Evolutionary conservation across 2,113 vertebrate genomes (phyloP), one percentile per base, ranked within the genome.

Genomic region (Elephas maximus): DNA sequence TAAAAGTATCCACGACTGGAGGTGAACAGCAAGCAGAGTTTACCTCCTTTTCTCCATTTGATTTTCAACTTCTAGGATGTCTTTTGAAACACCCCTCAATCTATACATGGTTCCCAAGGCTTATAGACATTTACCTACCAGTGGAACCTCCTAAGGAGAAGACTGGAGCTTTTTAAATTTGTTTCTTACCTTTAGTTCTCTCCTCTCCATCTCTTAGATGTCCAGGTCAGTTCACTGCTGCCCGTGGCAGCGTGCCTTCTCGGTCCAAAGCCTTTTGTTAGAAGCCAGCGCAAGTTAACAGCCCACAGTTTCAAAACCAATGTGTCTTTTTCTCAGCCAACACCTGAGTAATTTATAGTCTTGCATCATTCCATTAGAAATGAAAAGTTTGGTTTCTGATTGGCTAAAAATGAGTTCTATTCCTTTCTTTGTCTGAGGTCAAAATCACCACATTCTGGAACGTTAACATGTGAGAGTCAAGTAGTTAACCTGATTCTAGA

Each of bases 161-260:
- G 45, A 81, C 4, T 41, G 24, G 26, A 51, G 63, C 8, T 33
- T 73, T 63, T 7, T 2, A 37, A 65, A 28, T 28, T 90, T 88
- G 37, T 82, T 60, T 67, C 90, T 74, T 97, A 98, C 98, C 98
- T 98, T 98, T 28, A 95, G 84, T 86, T 95, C 88, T 91, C 37
- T 96, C 60, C 83, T 98, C 60, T 87, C 51, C 97, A 98, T 98
- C 48, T 94, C 79, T 85, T 28, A 1, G 26, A 33, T 5, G 37
- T 71, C 71, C 69, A 73, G 12, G 21, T 53, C 21, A 30, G 45
- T 53, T 83, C 57, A 12, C 57, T 41, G 69, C 8, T 14, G 45
- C 33, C 60, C 0, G 33, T 0, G 45, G 53, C 33, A 41, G 62
- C 17, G 62, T 0, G 20, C 44, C 60, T 62, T 88, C 90, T 44